Evolutionary conservation across 2,113 vertebrate genomes (phyloP).

Genomic region (Sprattus sprattus): DNA sequence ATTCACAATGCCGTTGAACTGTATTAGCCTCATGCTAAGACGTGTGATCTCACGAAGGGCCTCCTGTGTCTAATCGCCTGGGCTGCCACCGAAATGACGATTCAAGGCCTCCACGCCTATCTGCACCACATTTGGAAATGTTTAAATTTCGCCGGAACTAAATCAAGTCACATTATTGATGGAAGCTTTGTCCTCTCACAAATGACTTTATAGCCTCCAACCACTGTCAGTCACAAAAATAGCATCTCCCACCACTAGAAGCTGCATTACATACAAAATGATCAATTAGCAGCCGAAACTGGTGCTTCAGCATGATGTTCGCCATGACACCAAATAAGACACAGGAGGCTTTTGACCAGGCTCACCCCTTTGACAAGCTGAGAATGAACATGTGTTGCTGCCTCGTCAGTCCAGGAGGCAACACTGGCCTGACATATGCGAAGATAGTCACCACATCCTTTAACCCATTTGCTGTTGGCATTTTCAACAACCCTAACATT

Average conservation of each 20-base stretch:
- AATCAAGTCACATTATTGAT: not conserved
- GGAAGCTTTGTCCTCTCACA: not conserved
- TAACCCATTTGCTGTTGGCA: slow-evolving; percentile 3
- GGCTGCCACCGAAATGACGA: not conserved
- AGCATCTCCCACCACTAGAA: too few species aligned
- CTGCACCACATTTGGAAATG: not conserved
- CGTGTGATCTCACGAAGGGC: not conserved
- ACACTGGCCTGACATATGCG: not conserved
- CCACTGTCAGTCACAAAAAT: not conserved
- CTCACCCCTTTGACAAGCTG: not conserved
- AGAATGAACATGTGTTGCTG: slow-evolving; percentile 5
- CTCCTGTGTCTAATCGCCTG: not conserved
- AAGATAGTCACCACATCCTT: not conserved
- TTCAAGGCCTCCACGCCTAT: not conserved
- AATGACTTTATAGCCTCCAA: not conserved
- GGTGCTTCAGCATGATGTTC: not conserved
- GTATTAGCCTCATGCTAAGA: not conserved
- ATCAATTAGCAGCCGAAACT: not conserved
- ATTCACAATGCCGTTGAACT: not conserved
- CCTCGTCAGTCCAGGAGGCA: not conserved
- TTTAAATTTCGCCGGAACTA: not conserved
- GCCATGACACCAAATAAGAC: not conserved
- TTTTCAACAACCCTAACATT: slow-evolving; percentile 10
- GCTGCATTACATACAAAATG: not conserved
- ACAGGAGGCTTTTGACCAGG: not conserved